Percentiles rank a stretch among this genome's conserved stretches.
Evolutionary conservation across 2,113 vertebrate genomes (phyloP).

Genomic region (Vicugna pacos): DNA sequence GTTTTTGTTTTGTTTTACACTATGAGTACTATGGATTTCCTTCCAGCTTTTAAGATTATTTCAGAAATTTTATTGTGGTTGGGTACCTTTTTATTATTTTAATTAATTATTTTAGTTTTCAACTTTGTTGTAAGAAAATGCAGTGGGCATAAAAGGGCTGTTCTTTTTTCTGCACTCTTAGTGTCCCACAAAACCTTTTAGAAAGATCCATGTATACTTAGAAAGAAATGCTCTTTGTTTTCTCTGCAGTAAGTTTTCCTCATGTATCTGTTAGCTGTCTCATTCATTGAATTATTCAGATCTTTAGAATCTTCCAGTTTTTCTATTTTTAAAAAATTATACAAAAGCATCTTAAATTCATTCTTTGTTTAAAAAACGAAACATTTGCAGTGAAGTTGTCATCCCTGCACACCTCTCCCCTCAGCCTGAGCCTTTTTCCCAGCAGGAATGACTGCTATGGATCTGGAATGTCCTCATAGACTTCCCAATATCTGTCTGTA

Average conservation of each 20-base stretch:
- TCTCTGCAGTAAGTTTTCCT: background rate
- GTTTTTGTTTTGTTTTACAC: background rate
- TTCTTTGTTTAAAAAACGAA: background rate
- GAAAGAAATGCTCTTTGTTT: background rate
- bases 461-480: background rate
- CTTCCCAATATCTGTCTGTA: background rate
- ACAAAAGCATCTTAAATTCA: background rate
- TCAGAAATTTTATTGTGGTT: background rate
- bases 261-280: background rate
- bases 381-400: background rate
- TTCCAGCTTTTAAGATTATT: constrained; percentile 1
- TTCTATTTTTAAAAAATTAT: background rate
- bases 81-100: background rate
- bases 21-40: background rate
- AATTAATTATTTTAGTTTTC: constrained; percentile 2
- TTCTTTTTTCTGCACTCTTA: background rate
- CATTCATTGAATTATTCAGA: background rate
- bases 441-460: background rate
- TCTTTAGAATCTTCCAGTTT: background rate
- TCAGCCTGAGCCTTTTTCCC: background rate
- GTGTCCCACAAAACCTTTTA: background rate
- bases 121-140: background rate
- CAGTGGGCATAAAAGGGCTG: background rate
- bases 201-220: background rate
- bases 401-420: too few species aligned